phyloP scores from a whole-genome alignment of 2,113 vertebrate genomes.

The Lutjanus erythropterus region DNA sequence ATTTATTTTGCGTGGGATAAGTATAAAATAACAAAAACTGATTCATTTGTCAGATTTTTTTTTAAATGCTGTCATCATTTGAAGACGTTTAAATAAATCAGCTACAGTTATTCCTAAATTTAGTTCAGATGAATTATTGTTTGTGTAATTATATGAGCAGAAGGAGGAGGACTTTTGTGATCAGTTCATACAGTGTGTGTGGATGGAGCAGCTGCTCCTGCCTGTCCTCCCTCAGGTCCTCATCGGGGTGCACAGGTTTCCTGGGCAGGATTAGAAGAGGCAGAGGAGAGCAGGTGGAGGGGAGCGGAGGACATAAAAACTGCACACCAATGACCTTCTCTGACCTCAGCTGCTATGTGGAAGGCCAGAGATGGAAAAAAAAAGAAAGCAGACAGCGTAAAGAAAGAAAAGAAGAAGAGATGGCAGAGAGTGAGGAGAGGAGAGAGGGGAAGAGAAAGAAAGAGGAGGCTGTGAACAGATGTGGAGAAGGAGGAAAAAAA shows the following conservation, averaged over 20 bases:
- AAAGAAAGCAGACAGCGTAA: neutral
- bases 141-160: neutral
- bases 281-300: constrained; percentile 38
- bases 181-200: neutral
- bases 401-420: neutral
- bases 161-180: neutral
- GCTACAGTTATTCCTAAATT: neutral
- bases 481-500: constrained; percentile 12
- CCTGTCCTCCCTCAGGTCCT: constrained; percentile 28
- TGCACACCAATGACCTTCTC: neutral
- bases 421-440: neutral
- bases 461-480: constrained; percentile 1
- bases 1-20: too few relatives aligned
- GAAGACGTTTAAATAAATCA: neutral
- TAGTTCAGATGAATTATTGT: neutral
- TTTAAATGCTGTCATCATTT: neutral
- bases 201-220: constrained; percentile 17
- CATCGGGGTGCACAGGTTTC: constrained; percentile 12
- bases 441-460: neutral
- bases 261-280: constrained; percentile 25
- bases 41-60: neutral
- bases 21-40: too few relatives aligned
- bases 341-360: constrained; percentile 21
- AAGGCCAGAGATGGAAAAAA: neutral
- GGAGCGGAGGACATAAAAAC: constrained; percentile 26